Base-by-base conservation (phyloP, 1,140 invertebrate genomes). In the Drosophila equinoxialis region DNA sequence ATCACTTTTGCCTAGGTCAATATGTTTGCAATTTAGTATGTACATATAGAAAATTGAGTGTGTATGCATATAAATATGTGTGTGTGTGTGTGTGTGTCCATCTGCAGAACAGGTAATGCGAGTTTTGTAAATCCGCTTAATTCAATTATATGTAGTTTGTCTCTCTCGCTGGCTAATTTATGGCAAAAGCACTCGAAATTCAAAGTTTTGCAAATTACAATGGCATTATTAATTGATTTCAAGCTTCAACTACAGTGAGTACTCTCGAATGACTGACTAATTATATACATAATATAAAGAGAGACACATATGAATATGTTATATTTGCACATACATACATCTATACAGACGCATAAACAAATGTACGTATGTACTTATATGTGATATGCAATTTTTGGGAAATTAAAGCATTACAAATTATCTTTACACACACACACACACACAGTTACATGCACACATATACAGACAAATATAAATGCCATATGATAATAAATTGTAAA, bases 401-500 rank as follows among this genome's bases (percentile, higher is more conserved):
- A 35, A 71, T 71, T 61, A 69, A 61, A 59, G 66, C 67, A 71
- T 61, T 69, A 69, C 69, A 71, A 71, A 71, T 71, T 69, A 71
- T 71, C 26, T 66, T 51, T 59, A 35, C 60, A 37, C 10, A 39
- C 37, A 39, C n/a, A n/a, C 10, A 30, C 39, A 70, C 33, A 58
- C 64, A 35, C 26, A 33, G 39, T 48, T 33, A 59, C 39, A 68
- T n/a, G 14, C 37, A 66, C 33, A 41, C 11, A 66, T 13, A 51
- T 3, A 48, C 45, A 48, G 11, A 65, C 48, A 65, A 48, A 37
- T 65, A 65, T 48, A 14, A 74, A 69, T 69, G 71, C 30, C 63
- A 60, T 26, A 77, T 81, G 41, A 74, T 81, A 74, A 67, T 81
- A 67, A 77, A 74, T 67, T 81, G 61, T 65, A 77, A 71, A 77